These are phyloP conservation scores for Selene dorsalis DNA, from an alignment of 2,797 vertebrate genomes.

Conservation along the genomic window DNA sequence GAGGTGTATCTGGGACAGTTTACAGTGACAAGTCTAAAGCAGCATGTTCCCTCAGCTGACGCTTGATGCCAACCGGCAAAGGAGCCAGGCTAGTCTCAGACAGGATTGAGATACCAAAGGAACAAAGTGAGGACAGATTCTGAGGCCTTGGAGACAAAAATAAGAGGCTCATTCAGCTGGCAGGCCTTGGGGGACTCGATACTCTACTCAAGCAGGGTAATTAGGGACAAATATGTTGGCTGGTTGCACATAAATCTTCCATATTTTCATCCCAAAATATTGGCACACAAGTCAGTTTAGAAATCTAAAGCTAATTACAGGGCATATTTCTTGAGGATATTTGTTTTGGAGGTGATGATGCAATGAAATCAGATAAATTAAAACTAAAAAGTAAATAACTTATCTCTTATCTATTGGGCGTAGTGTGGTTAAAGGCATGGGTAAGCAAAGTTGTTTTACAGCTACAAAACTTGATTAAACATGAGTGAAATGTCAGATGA, in stretches of 20 bases:
- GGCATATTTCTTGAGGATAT: too few relatives aligned
- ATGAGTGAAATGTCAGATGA: not conserved
- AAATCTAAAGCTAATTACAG: not conserved
- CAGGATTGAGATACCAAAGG: slow-evolving; percentile 8
- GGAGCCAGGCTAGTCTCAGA: slow-evolving; percentile 1
- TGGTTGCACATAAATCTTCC: not conserved
- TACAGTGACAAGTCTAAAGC: slow-evolving; percentile 30
- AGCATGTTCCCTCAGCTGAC: slow-evolving; percentile 9
- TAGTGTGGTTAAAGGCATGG: not conserved
- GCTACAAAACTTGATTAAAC: not conserved
- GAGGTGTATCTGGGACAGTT: slow-evolving; percentile 31
- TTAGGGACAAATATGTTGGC: slow-evolving; percentile 19
- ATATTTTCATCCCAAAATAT: not conserved
- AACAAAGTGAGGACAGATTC: slow-evolving; percentile 28
- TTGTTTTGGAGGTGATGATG: not conserved
- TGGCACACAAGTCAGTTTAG: not conserved
- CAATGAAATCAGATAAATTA: too few relatives aligned
- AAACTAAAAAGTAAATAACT: not conserved
- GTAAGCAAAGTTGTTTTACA: not conserved
- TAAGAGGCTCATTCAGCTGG: slow-evolving; percentile 6
- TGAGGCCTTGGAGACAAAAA: not conserved
- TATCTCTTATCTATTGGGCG: too few relatives aligned
- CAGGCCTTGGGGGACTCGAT: not conserved
- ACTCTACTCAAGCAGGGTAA: slow-evolving; percentile 16
- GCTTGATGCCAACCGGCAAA: slow-evolving; percentile 18